phyloP scores from a whole-genome alignment of 92 coral and sea anemone species.

The Parazoanthus atlanticus region DNA sequence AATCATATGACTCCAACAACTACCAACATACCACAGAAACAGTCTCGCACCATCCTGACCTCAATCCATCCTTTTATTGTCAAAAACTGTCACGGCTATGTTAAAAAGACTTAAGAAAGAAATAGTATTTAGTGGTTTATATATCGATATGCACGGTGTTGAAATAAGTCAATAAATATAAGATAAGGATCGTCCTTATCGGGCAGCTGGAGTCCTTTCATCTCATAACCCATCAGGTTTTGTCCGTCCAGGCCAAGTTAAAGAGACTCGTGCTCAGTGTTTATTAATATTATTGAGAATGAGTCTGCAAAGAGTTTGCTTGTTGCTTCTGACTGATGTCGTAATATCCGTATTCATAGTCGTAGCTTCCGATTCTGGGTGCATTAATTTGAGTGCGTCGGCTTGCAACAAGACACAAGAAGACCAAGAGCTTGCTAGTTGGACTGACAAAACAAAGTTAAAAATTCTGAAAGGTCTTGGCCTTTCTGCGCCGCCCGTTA shows the following conservation, averaged over 20 bases:
- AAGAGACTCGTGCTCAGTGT: background rate
- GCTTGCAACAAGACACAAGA: background rate
- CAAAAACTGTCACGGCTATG: background rate
- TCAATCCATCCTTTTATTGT: background rate
- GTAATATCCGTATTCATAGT: background rate
- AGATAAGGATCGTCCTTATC: conserved; percentile 25
- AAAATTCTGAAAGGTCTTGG: conserved; percentile 25
- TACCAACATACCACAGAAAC: background rate
- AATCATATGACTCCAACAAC: too few species aligned
- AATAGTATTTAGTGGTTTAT: background rate
- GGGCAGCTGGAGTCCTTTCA: background rate
- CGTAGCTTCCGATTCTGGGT: background rate
- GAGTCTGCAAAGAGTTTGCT: background rate
- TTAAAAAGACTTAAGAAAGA: background rate
- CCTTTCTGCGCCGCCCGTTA: background rate
- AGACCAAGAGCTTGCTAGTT: background rate
- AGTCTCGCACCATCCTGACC: too few species aligned
- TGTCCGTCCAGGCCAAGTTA: background rate
- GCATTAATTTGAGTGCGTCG: background rate
- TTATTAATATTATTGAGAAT: background rate
- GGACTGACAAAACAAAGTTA: background rate
- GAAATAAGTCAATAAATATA: background rate
- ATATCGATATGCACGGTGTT: conserved; percentile 1
- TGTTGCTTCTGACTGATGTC: background rate
- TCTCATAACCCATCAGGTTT: background rate